Evolutionary conservation across 2,888 invertebrate genomes (phyloP).

Genomic region (Drosophila falleni): DNA sequence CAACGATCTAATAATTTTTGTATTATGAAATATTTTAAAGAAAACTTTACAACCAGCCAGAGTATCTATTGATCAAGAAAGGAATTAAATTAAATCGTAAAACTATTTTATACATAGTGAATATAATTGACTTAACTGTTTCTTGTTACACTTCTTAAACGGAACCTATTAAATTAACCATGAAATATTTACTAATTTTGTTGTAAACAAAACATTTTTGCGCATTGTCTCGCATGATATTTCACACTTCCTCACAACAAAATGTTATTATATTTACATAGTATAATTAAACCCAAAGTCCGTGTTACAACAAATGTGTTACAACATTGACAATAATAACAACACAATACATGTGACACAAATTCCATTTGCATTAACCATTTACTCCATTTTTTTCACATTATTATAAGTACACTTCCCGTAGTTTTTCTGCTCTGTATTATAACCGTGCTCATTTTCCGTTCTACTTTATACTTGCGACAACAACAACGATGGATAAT

Average conservation of each 20-base stretch:
- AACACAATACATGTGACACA: constrained; percentile 37
- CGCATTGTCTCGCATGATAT: constrained; percentile 12
- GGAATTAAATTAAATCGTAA: neutral
- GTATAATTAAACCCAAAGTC: constrained; percentile 10
- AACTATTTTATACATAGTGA: neutral
- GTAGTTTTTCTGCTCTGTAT: constrained; percentile 21
- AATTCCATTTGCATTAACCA: constrained; percentile 50
- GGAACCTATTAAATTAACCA: constrained; percentile 10
- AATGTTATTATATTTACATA: constrained; percentile 11
- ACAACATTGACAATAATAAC: constrained; percentile 29
- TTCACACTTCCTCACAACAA: constrained; percentile 18
- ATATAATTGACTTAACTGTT: neutral
- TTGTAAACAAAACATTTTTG: constrained; percentile 22
- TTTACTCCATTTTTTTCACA: constrained; percentile 14
- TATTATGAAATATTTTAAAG: no score
- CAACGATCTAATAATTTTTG: no score
- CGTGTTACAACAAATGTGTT: constrained; percentile 26
- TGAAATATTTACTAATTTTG: constrained; percentile 14
- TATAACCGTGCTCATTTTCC: constrained; percentile 47
- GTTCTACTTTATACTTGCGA: constrained; percentile 47
- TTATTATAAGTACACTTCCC: constrained; percentile 16
- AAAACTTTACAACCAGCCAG: no score
- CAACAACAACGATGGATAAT: constrained; percentile 34
- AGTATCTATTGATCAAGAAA: neutral
- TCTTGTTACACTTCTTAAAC: neutral